These are phyloP conservation scores for Acestrorhynchus altus DNA, from an alignment of 2,797 vertebrate species.

Conservation along the genomic window DNA sequence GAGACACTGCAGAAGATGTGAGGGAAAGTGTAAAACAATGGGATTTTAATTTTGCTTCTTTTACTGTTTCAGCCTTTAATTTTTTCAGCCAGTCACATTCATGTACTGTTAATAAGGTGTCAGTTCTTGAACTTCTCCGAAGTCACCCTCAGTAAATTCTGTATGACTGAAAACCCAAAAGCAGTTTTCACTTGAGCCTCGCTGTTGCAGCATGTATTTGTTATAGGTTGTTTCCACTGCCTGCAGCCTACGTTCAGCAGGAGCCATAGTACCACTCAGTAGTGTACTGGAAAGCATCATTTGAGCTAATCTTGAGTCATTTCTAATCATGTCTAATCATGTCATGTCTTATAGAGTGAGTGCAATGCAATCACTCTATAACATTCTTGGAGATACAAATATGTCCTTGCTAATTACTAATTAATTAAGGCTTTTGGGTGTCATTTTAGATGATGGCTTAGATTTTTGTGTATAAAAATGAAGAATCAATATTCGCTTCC, in stretches of 20 bases:
- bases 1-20: neutral
- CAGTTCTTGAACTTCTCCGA: neutral
- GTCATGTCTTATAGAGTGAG: too few species aligned
- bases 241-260: constrained; percentile 27
- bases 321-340: too few species aligned
- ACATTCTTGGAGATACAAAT: neutral
- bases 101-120: constrained; percentile 7
- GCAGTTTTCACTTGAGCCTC: constrained; percentile 32
- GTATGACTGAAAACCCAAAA: constrained; percentile 8
- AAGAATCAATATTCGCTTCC: neutral
- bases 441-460: neutral
- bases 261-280: constrained; percentile 19
- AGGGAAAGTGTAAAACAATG: neutral
- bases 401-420: neutral
- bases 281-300: constrained; percentile 26
- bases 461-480: neutral
- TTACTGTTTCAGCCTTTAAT: neutral
- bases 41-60: neutral
- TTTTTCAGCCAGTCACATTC: neutral
- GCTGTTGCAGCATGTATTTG: neutral
- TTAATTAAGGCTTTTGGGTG: neutral
- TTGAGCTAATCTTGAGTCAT: constrained; percentile 33
- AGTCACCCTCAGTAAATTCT: neutral
- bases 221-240: neutral
- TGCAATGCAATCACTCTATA: neutral